Conservation (phyloP, 2,888 invertebrate species). For the Prenolepis imparis region DNA sequence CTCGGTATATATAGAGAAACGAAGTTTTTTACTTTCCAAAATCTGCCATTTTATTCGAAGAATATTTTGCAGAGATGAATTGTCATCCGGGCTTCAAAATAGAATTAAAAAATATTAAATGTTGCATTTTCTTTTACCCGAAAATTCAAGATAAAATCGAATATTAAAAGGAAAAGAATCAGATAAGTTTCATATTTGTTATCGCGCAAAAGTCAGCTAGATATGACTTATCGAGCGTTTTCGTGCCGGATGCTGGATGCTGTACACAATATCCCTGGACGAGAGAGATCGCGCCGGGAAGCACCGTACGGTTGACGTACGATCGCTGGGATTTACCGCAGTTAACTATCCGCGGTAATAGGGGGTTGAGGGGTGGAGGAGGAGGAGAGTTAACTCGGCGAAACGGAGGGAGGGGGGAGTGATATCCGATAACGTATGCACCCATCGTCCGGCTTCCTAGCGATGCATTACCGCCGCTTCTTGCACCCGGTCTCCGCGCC, state of each 20-base stretch:
- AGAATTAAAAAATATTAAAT: neutral
- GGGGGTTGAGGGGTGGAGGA: constrained; percentile 47
- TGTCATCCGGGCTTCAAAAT: neutral
- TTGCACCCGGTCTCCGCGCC: constrained; percentile 65
- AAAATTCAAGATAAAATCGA: neutral
- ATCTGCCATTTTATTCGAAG: neutral
- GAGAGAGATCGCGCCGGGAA: constrained; percentile 32
- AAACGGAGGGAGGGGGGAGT: constrained; percentile 58
- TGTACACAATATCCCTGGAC: neutral
- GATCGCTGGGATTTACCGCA: constrained; percentile 71
- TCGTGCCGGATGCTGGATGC: neutral
- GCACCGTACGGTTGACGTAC: constrained; percentile 62
- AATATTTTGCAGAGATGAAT: neutral
- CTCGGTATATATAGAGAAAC: neutral
- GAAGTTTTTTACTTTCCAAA: neutral
- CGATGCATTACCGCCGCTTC: constrained; percentile 79
- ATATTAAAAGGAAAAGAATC: too few relatives aligned
- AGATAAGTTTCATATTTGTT: neutral
- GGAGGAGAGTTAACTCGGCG: constrained; percentile 67
- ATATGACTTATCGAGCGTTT: neutral
- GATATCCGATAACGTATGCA: constrained; percentile 78
- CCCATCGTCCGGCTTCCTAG: constrained; percentile 79
- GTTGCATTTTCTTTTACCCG: neutral
- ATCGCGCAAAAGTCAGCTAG: neutral
- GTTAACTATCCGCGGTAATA: constrained; percentile 74